These are phyloP conservation scores for Noctilio leporinus DNA, from an alignment of 2,113 vertebrate genomes.

Conservation along the genomic window DNA sequence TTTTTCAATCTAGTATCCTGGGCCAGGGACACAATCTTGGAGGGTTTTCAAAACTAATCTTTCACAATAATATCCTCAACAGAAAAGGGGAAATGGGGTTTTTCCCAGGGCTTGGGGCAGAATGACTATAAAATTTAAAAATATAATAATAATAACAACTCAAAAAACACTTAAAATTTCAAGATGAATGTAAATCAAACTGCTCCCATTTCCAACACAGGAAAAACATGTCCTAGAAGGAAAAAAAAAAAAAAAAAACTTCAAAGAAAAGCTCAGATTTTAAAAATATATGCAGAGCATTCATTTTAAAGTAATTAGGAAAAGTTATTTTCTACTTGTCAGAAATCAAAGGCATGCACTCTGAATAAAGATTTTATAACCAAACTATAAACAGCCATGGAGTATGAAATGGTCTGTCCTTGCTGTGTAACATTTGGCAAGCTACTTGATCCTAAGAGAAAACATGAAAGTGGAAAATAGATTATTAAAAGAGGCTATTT, in stretches of 20 bases:
- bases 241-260: background rate
- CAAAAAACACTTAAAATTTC: background rate
- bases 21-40: background rate
- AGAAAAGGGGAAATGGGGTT: conserved; percentile 25
- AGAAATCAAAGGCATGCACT: conserved; percentile 25
- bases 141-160: background rate
- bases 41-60: conserved; percentile 32
- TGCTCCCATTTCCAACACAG: background rate
- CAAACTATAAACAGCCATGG: background rate
- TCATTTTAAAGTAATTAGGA: background rate
- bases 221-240: background rate
- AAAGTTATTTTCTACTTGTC: background rate
- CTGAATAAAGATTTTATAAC: conserved; percentile 23
- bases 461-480: background rate
- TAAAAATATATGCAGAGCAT: background rate
- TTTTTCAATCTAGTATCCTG: background rate
- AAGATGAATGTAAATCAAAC: background rate
- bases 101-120: background rate
- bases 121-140: background rate
- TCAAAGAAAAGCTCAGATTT: background rate
- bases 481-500: background rate
- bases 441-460: background rate
- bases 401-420: background rate
- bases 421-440: background rate
- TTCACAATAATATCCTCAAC: background rate